Evolutionary conservation across 1,140 invertebrate species (phyloP).

Genomic region (Papilio helenus): DNA sequence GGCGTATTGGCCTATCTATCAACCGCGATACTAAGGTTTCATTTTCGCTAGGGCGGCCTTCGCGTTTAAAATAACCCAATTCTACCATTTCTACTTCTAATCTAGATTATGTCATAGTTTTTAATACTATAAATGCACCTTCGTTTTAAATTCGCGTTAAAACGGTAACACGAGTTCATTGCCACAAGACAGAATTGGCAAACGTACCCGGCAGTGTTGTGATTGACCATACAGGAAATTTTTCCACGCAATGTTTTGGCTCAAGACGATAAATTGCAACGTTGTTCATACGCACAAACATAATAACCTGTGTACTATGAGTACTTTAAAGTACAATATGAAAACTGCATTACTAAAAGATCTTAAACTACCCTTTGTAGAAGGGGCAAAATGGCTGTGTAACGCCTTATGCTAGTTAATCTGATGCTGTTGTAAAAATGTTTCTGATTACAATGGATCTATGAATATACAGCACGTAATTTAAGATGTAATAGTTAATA

Average conservation of each 20-base stretch:
- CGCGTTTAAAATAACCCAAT: too few species aligned
- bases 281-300: not conserved
- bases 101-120: not conserved
- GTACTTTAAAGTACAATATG: too few species aligned
- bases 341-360: too few species aligned
- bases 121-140: not conserved
- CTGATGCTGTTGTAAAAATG: too few species aligned
- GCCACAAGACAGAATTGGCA: conserved; percentile 30
- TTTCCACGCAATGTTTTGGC: conserved; percentile 16
- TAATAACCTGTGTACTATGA: not conserved
- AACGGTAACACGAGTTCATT: conserved; percentile 26
- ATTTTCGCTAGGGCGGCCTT: too few species aligned
- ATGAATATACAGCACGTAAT: not conserved
- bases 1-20: too few species aligned
- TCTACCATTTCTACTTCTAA: too few species aligned
- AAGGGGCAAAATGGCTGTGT: too few species aligned
- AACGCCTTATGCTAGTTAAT: too few species aligned
- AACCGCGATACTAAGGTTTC: too few species aligned
- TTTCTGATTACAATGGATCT: not conserved
- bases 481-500: conserved; percentile 2
- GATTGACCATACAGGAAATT: conserved; percentile 35
- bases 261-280: not conserved
- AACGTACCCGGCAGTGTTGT: conserved; percentile 30
- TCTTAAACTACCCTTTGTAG: too few species aligned
- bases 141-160: not conserved